These are phyloP conservation scores for Eristalis tenax DNA, from an alignment of 2,888 invertebrate genomes.

Conservation along the genomic window DNA sequence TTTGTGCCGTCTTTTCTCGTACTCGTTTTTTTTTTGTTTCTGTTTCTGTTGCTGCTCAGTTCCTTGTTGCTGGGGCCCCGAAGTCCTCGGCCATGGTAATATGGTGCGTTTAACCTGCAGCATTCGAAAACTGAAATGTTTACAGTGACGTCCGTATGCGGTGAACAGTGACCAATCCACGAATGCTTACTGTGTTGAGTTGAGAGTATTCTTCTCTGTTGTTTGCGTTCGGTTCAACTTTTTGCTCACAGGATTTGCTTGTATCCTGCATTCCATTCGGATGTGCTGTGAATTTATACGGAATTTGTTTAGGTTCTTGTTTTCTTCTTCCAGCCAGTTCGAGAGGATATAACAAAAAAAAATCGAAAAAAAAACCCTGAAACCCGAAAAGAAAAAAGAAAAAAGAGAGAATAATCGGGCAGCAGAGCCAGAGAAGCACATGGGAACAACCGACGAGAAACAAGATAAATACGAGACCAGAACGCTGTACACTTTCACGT, in stretches of 20 bases:
- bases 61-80: slow-evolving; percentile 14
- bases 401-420: background rate
- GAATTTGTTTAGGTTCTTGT: slow-evolving; percentile 46
- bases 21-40: background rate
- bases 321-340: background rate
- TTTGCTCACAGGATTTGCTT: slow-evolving; percentile 14
- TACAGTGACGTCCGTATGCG: slow-evolving; percentile 61
- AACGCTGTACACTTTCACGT: slow-evolving; percentile 55
- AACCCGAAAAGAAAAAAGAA: background rate
- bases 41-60: background rate
- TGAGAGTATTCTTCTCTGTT: slow-evolving; percentile 58
- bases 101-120: slow-evolving; percentile 62
- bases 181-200: slow-evolving; percentile 31
- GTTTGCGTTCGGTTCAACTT: slow-evolving; percentile 60
- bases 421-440: slow-evolving; percentile 25
- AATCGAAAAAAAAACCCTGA: background rate
- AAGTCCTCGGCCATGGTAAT: slow-evolving; percentile 47
- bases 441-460: slow-evolving; percentile 4
- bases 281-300: slow-evolving; percentile 64
- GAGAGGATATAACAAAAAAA: slow-evolving; percentile 1
- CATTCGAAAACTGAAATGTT: slow-evolving; percentile 61
- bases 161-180: slow-evolving; percentile 59
- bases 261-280: slow-evolving; percentile 55
- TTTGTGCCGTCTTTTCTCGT: slow-evolving; percentile 4
- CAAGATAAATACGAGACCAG: slow-evolving; percentile 29